Base-by-base conservation (phyloP, 2,113 vertebrate species). In the Hippocampus comes region DNA sequence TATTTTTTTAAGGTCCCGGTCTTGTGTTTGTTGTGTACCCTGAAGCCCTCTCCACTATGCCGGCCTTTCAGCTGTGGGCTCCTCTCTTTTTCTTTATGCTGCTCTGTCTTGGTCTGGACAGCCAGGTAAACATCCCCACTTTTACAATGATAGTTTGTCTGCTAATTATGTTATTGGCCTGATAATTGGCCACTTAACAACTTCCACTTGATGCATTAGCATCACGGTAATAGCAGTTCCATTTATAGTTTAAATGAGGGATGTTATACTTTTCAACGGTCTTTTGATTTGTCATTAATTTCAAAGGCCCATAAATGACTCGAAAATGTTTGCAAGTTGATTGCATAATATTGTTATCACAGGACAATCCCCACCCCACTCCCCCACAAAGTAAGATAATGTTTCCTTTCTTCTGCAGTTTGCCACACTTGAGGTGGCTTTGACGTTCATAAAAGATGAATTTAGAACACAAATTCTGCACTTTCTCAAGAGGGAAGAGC, bases 11-110 rank as follows among this genome's bases (percentile, higher is more conserved):
- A 93, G 92, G 91, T 71, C 90, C 92, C 77, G 93, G 92, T 72
- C 80, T 93, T 74, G 91, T 93, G 74, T 93, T 93, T 85, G 92
- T 93, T 5, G 90, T 93, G 23, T 93, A 93, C 69, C 93, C 93
- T 41, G 92, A 92, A 66, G 84, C 89, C 15, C 89, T 93, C 55
- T 80, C 91, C 72, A 92, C 91, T 5, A 93, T 93, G 90, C 89
- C 92, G 0, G 1, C 84, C 20, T 78, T 73, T 65, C 88, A 86
- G 68, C 66, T 93, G 41, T 93, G 92, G 92, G 85, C 91, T 5
- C 80, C 86, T 30, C 73, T 93, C 7, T 94, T 93, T 80, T 94
- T 94, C 80, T 78, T 93, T 9, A 93, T 93, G 93, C 81, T 93
- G 63, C 86, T 93, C 43, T 91, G 89, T 70, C 86, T 93, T 21